Evolutionary conservation across 1,140 invertebrate genomes (phyloP), one percentile per base, ranked within the genome.

Genomic region (Drosophila setifemur): DNA sequence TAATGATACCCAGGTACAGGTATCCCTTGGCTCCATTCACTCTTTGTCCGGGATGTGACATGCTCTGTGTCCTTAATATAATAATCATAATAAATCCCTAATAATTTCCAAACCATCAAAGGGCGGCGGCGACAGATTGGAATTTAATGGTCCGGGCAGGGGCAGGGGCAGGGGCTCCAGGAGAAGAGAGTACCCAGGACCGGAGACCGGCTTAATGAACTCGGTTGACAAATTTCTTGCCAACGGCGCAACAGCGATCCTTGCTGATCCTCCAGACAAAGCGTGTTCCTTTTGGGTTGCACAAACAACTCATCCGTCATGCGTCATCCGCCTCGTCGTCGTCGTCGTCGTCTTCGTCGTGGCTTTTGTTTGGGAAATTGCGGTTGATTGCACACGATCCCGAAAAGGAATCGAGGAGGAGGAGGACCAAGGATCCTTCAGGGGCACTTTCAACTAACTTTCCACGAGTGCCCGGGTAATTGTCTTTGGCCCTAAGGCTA

Each of bases 51-150:
- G 1, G 14, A 25, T 14, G 40, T 37, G 37, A 12, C 74, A 47
- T 69, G 77, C 74, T 77, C 21, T 23, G 21, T 23, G 21, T 23
- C 5, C 87, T 82, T 89, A 89, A 89, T 89, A 89, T 89, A 89
- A 89, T 89, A 89, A 89, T 89, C 87, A 89, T 89, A 89, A 89
- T 89, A 89, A 89, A 87, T 89, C 74, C 86, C 74, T 89, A 89
- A 89, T 89, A 89, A 89, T 89, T 89, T 89, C 50, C 60, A 12
- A 48, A 57, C 71, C 86, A 76, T 89, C 87, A 89, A 88, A 78
- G 61, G 79, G 86, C 77, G 78, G 74, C 86, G 43, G 19, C 55
- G 53, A 67, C 39, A 82, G 66, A 88, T 87, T 79, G 78, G 78
- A 73, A 79, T 88, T 88, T 88, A 88, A 88, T 88, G 73, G 72